Evolutionary conservation across 2,888 invertebrate genomes (phyloP).

Genomic region (Cinara cedri): DNA sequence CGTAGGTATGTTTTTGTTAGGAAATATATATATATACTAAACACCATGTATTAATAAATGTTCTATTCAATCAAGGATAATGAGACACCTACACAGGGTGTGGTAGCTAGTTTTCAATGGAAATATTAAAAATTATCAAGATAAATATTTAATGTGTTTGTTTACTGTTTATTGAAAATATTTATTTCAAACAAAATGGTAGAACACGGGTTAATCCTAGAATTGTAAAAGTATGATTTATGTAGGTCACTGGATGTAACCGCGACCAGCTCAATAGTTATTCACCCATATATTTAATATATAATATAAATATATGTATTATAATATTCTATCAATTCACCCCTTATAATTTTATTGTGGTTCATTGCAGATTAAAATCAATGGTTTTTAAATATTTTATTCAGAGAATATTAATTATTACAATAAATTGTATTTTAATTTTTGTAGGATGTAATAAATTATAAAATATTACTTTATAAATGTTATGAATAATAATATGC

Average conservation of each 20-base stretch:
- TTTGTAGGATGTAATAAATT: too few relatives aligned
- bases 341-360: neutral
- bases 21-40: neutral
- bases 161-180: neutral
- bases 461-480: neutral
- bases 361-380: neutral
- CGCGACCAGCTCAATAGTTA: slow-evolving; percentile 46
- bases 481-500: slow-evolving; percentile 6
- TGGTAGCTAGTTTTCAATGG: neutral
- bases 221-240: slow-evolving; percentile 27
- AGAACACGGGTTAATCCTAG: too few relatives aligned
- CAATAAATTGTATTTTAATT: neutral
- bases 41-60: neutral
- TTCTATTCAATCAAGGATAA: slow-evolving; percentile 32
- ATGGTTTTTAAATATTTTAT: neutral
- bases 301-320: too few relatives aligned
- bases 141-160: neutral
- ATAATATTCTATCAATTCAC: too few relatives aligned
- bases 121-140: too few relatives aligned
- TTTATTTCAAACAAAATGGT: too few relatives aligned
- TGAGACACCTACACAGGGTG: neutral
- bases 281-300: neutral
- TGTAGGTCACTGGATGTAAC: slow-evolving; percentile 50
- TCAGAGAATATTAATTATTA: neutral
- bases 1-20: neutral